Percentiles rank a stretch among this genome's conserved stretches.
phyloP scores from a whole-genome alignment of 1,140 invertebrate species.

The Anadara kagoshimensis region DNA sequence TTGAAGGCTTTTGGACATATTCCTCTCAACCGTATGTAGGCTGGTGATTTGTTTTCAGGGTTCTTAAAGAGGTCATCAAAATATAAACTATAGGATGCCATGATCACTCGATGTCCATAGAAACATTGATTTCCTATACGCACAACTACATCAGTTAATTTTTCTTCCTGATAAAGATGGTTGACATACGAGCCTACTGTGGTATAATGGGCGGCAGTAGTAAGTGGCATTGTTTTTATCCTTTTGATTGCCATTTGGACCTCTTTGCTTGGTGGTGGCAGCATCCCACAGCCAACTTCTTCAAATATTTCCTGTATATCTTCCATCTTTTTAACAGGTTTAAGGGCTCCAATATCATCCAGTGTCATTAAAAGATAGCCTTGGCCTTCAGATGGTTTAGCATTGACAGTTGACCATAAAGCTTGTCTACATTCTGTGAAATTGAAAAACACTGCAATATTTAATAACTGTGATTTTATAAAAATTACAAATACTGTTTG shows the following conservation, averaged over 20 bases:
- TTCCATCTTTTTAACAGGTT: background rate
- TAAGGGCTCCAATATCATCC: background rate
- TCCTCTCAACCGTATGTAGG: slow-evolving; percentile 21
- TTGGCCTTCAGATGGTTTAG: background rate
- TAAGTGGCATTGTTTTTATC: slow-evolving; percentile 9
- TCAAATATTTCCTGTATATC: background rate
- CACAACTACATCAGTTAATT: slow-evolving; percentile 31
- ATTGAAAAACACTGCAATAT: too few relatives aligned
- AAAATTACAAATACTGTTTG: too few relatives aligned
- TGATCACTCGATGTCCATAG: slow-evolving; percentile 20
- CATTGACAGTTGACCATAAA: too few relatives aligned
- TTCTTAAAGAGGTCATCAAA: slow-evolving; percentile 35
- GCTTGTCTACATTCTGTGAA: too few relatives aligned
- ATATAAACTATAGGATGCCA: slow-evolving; percentile 37
- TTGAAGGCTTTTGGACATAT: slow-evolving; percentile 25
- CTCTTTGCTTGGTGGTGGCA: background rate
- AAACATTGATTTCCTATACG: slow-evolving; percentile 21
- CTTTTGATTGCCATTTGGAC: background rate
- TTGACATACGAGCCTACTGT: slow-evolving; percentile 25
- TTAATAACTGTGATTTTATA: too few relatives aligned
- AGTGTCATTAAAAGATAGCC: background rate
- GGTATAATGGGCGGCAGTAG: slow-evolving; percentile 18
- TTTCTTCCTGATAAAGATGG: slow-evolving; percentile 25
- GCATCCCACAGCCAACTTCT: background rate
- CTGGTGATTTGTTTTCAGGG: slow-evolving; percentile 2